Percentiles rank a stretch among this genome's conserved stretches.
Conservation (phyloP, 2,888 invertebrate genomes). For the Cosmorhoe ocellata region DNA sequence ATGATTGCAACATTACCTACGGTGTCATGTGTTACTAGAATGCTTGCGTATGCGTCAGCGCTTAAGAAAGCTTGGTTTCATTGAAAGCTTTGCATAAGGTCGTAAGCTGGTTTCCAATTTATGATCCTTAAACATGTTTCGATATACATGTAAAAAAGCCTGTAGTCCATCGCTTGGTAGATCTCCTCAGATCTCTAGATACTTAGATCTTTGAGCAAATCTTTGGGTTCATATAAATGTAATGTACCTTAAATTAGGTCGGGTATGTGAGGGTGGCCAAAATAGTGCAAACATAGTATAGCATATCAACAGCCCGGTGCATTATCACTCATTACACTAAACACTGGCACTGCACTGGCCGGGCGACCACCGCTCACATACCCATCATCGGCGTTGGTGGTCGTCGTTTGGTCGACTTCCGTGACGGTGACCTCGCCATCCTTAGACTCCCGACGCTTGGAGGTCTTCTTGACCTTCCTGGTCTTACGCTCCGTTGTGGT, state of each 20-base stretch:
- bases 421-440: constrained; percentile 92
- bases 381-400: constrained; percentile 88
- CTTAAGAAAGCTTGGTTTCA: constrained; percentile 13
- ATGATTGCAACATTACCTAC: neutral
- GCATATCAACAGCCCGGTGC: constrained; percentile 46
- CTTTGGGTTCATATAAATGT: neutral
- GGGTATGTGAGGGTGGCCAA: constrained; percentile 82
- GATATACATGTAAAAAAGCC: no score
- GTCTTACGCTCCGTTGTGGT: constrained; percentile 94
- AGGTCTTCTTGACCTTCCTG: constrained; percentile 93
- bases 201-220: no score
- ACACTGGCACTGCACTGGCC: constrained; percentile 43
- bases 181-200: no score
- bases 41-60: neutral
- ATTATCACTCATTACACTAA: constrained; percentile 40
- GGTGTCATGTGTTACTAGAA: neutral
- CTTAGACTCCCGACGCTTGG: constrained; percentile 89
- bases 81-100: constrained; percentile 15
- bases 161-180: no score
- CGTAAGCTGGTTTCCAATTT: constrained; percentile 9
- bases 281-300: constrained; percentile 45
- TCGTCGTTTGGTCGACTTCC: constrained; percentile 87
- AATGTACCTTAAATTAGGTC: constrained; percentile 75
- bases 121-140: no score
- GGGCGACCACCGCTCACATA: constrained; percentile 88